Percentiles rank a stretch among this genome's conserved stretches.
phyloP scores from a whole-genome alignment of 2,797 vertebrate species.

The Gobionotothen gibberifrons region DNA sequence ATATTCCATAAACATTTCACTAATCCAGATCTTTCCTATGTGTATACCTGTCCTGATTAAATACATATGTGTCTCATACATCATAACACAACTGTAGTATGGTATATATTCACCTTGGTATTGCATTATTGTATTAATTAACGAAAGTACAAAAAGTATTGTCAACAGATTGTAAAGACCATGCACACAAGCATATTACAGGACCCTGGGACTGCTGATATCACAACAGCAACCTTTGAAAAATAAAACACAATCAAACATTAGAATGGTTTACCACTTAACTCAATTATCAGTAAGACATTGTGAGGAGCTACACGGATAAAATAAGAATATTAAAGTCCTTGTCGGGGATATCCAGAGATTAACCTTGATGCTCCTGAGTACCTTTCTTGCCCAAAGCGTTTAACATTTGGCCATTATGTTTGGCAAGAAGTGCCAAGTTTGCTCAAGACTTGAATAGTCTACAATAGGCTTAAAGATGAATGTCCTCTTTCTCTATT shows the following conservation, averaged over 20 bases:
- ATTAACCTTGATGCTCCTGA: slow-evolving; percentile 46
- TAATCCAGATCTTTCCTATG: not conserved
- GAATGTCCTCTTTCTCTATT: slow-evolving; percentile 57
- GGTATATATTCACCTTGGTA: too few relatives aligned
- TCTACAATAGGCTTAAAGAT: slow-evolving; percentile 61
- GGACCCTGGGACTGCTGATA: not conserved
- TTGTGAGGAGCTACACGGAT: not conserved
- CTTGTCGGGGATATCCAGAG: slow-evolving; percentile 20
- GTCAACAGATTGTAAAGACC: not conserved
- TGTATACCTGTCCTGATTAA: not conserved
- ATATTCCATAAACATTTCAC: not conserved
- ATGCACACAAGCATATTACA: not conserved
- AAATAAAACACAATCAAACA: not conserved
- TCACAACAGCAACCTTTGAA: not conserved
- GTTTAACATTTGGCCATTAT: slow-evolving; percentile 24
- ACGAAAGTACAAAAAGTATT: not conserved
- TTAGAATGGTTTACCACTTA: not conserved
- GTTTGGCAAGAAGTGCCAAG: slow-evolving; percentile 29
- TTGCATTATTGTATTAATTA: not conserved
- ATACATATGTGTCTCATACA: not conserved
- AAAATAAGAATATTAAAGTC: slow-evolving; percentile 21
- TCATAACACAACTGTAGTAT: not conserved
- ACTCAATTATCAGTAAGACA: not conserved
- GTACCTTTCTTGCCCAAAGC: slow-evolving; percentile 15
- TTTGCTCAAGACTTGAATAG: slow-evolving; percentile 43